Conservation (phyloP, 2,888 invertebrate species). For the Bruchidius siliquastri region DNA sequence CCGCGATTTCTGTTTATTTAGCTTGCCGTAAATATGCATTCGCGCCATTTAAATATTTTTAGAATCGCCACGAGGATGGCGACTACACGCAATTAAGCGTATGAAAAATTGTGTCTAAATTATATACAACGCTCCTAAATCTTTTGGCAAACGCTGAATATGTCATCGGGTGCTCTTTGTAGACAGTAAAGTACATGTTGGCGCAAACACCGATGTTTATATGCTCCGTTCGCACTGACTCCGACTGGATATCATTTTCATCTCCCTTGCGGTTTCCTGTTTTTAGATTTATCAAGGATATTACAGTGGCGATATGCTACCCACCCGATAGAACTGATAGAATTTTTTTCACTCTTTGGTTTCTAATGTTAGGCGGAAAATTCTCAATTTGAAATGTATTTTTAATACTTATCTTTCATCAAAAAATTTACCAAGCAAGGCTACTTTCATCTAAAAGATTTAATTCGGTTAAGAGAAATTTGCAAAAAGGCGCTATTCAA, state of each 20-base stretch:
- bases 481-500: no score
- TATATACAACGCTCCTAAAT: constrained; percentile 20
- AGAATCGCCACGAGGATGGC: not conserved
- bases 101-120: constrained; percentile 1
- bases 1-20: not conserved
- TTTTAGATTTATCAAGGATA: not conserved
- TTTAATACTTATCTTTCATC: no score
- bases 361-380: no score
- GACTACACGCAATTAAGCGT: not conserved
- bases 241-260: not conserved
- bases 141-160: constrained; percentile 22
- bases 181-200: constrained; percentile 22
- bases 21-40: not conserved
- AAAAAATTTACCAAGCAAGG: no score
- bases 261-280: not conserved
- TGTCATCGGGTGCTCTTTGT: constrained; percentile 27
- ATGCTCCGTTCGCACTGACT: not conserved
- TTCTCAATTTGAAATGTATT: no score
- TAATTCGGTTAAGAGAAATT: no score
- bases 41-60: not conserved
- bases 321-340: no score
- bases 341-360: no score
- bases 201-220: constrained; percentile 19
- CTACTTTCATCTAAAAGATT: no score
- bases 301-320: no score